phyloP scores from a whole-genome alignment of 2,113 vertebrate species.

The human (Homo sapiens) region GRCh38 chr9:3518501-3519000 shows the following conservation, averaged over 20 bases:
- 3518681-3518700: not conserved
- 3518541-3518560: not conserved
- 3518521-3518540: not conserved
- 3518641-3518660: constrained; percentile 31
- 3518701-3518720: constrained; percentile 54
- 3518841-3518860: constrained; percentile 45
- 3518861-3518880: not conserved
- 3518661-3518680: constrained; percentile 32
- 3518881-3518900: not conserved
- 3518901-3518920: not conserved
- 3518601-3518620: constrained; percentile 24
- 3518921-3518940: constrained; percentile 23
- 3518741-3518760: constrained; percentile 7
- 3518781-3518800: not conserved
- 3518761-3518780: constrained; percentile 8
- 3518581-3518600: not conserved
- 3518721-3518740: constrained; percentile 48
- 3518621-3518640: constrained; percentile 53
- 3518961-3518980: constrained; percentile 17
- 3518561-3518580: constrained; percentile 43
- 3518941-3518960: not conserved
- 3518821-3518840: not conserved
- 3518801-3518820: not conserved
- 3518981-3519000: not conserved
- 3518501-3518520: not conserved